Evolutionary conservation across 2,113 vertebrate genomes (phyloP).

Genomic region (Triplophysa tibetana): DNA sequence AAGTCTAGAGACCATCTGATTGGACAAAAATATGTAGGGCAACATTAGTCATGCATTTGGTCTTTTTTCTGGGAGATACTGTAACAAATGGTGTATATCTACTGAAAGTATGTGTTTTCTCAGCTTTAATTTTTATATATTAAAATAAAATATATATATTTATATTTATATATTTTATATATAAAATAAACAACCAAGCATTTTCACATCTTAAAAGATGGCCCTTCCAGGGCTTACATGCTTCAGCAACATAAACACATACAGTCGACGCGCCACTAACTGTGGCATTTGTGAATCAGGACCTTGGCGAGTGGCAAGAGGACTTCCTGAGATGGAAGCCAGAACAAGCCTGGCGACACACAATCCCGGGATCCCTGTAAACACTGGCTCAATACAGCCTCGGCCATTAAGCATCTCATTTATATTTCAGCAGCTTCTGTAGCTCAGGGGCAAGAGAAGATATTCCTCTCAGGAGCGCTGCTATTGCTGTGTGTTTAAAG

Average conservation of each 20-base stretch:
- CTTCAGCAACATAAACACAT: background rate
- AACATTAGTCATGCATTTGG: background rate
- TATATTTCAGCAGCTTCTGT: constrained; percentile 57
- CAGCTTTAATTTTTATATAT: no score
- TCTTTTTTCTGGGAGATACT: no score
- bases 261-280: constrained; percentile 1
- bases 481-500: constrained; percentile 20
- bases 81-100: no score
- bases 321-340: constrained; percentile 47
- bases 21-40: constrained; percentile 4
- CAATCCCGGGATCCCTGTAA: constrained; percentile 49
- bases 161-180: no score
- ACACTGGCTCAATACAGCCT: constrained; percentile 54
- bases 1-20: background rate
- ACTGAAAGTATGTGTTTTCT: no score
- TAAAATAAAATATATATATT: no score
- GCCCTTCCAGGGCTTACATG: background rate
- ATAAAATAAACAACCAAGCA: background rate
- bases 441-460: constrained; percentile 47
- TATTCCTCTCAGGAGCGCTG: constrained; percentile 44
- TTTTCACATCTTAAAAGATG: constrained; percentile 1
- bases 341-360: constrained; percentile 36
- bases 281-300: constrained; percentile 42
- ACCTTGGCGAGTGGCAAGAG: constrained; percentile 15
- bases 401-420: constrained; percentile 53